A percentile compares a stretch with the other conserved stretches of the same genome.
phyloP scores from a whole-genome alignment of 2,888 invertebrate genomes.

The Sarcophaga carnaria region DNA sequence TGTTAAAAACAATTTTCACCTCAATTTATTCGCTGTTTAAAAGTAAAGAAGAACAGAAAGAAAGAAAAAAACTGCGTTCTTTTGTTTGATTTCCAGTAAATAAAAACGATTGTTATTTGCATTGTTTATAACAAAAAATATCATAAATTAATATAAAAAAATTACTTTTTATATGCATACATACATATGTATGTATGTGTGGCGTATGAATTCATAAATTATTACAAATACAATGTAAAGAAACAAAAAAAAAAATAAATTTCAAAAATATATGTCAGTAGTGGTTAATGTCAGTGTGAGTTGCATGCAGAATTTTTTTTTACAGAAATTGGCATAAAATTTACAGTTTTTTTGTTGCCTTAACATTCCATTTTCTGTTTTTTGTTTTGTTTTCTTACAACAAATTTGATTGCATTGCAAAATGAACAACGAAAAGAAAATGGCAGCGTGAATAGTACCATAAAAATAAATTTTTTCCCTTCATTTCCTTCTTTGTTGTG shows the following conservation, averaged over 20 bases:
- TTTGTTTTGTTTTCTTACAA: background rate
- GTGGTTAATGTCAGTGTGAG: conserved; percentile 59
- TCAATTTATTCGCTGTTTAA: no score
- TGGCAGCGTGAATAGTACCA: background rate
- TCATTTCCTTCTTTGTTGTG: no score
- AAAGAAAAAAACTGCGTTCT: background rate
- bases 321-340: conserved; percentile 36
- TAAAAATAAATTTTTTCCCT: background rate
- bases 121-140: conserved; percentile 1
- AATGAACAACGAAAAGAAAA: conserved; percentile 33
- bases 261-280: conserved; percentile 62
- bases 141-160: conserved; percentile 9
- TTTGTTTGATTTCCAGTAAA: conserved; percentile 49
- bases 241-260: conserved; percentile 42
- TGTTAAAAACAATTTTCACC: no score
- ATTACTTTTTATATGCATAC: conserved; percentile 16
- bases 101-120: conserved; percentile 43
- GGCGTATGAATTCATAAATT: background rate
- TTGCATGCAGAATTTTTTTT: background rate
- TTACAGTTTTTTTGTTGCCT: conserved; percentile 33
- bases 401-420: conserved; percentile 40
- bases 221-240: background rate
- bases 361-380: background rate
- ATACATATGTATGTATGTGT: background rate
- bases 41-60: no score